A percentile compares a stretch with the other conserved stretches of the same genome.
Evolutionary conservation across 2,888 invertebrate genomes (phyloP).

Genomic region (Priapulus caudatus): DNA sequence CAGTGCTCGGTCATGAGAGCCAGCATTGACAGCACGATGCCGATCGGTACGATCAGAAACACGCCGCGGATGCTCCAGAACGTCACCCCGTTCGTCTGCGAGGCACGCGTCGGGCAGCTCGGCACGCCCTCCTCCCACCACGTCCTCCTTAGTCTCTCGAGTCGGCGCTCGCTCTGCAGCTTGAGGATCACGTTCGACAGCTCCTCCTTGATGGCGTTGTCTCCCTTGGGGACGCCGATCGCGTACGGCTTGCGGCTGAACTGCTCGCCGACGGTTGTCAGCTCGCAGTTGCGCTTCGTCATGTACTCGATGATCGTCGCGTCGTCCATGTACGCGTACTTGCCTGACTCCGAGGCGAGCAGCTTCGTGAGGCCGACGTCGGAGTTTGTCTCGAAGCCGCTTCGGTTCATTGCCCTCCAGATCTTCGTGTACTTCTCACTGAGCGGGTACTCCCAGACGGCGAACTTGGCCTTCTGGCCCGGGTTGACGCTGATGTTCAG

Average conservation of each 20-base stretch:
- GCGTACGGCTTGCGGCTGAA: constrained; percentile 27
- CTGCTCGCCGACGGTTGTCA: constrained; percentile 24
- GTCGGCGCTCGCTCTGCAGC: constrained; percentile 22
- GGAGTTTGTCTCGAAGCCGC: constrained; percentile 20
- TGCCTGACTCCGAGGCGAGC: constrained; percentile 11
- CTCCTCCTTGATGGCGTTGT: constrained; percentile 20
- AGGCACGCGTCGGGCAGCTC: constrained; percentile 18
- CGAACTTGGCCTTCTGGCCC: constrained; percentile 15
- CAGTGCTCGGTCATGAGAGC: not conserved
- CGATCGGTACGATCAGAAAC: not conserved
- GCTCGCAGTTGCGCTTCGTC: constrained; percentile 21
- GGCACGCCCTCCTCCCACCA: constrained; percentile 23
- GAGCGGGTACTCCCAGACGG: constrained; percentile 29
- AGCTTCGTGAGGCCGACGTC: constrained; percentile 22
- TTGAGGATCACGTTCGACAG: constrained; percentile 21
- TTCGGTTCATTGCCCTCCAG: constrained; percentile 21
- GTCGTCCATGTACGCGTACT: constrained; percentile 26
- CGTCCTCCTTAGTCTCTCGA: constrained; percentile 21
- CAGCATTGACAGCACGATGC: not conserved
- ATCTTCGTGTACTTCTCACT: constrained; percentile 27
- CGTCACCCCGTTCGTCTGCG: not conserved
- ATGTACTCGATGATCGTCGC: constrained; percentile 26
- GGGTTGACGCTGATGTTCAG: constrained; percentile 1
- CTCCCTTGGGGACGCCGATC: constrained; percentile 25
- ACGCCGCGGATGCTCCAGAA: not conserved